These are phyloP conservation scores for Pteruthius melanotis DNA, from an alignment of 2,113 vertebrate species.

Conservation along the genomic window DNA sequence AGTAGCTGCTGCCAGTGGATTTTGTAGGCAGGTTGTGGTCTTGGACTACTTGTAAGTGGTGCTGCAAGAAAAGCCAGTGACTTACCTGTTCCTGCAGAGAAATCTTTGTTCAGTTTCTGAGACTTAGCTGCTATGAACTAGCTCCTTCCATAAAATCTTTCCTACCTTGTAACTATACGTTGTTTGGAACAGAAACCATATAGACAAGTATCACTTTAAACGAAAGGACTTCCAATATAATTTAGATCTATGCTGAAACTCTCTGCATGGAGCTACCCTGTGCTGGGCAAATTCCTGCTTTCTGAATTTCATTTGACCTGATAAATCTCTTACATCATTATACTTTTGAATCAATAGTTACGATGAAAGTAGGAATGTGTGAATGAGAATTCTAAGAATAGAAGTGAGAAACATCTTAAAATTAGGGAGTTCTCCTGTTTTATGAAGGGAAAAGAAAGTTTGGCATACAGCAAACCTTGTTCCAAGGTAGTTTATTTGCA, in stretches of 20 bases:
- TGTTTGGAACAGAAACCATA: background rate
- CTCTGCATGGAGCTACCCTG: background rate
- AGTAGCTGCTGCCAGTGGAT: background rate
- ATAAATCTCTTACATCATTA: background rate
- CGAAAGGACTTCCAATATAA: background rate
- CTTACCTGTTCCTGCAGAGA: background rate
- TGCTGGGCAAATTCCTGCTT: background rate
- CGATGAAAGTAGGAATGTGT: background rate
- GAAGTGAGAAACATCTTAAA: background rate
- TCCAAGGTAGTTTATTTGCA: background rate
- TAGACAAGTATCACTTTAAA: background rate
- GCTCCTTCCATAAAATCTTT: background rate
- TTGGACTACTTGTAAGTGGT: background rate
- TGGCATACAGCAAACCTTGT: background rate
- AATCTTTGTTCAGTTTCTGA: background rate
- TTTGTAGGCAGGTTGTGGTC: background rate
- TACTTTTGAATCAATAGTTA: background rate
- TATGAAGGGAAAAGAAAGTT: background rate
- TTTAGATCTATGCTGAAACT: background rate
- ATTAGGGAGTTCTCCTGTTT: background rate
- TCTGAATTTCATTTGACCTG: background rate
- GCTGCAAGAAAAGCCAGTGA: background rate
- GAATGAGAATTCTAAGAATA: background rate
- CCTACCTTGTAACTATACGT: background rate
- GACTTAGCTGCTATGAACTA: background rate